A percentile compares a stretch with the other conserved stretches of the same genome.
phyloP scores from a whole-genome alignment of 2,888 invertebrate genomes.

The Drosophila monieri region DNA sequence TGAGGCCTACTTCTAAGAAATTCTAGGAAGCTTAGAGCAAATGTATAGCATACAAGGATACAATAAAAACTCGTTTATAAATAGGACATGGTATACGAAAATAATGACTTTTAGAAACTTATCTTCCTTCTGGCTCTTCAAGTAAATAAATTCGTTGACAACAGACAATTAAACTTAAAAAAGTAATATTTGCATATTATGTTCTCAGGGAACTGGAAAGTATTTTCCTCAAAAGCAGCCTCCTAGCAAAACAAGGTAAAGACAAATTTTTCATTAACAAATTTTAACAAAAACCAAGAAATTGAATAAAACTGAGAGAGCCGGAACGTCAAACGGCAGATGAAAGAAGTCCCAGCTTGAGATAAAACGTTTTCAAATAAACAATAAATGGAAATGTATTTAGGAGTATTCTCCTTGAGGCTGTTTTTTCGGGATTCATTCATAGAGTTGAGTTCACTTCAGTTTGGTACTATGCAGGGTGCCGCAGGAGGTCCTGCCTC shows the following conservation, averaged over 20 bases:
- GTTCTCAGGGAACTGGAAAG: not conserved
- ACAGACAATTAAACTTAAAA: conserved; percentile 50
- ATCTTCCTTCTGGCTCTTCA: not conserved
- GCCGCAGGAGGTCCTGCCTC: conserved; percentile 50
- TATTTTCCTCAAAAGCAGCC: not conserved
- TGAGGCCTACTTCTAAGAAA: not conserved
- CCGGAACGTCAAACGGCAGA: conserved; percentile 17
- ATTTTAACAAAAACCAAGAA: not conserved
- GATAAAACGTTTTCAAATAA: conserved; percentile 53
- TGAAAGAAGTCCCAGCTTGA: conserved; percentile 57
- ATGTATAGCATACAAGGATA: not conserved
- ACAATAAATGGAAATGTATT: conserved; percentile 63
- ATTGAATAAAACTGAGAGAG: conserved; percentile 3
- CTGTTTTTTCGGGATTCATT: conserved; percentile 57
- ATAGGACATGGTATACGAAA: not conserved
- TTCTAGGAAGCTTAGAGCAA: not conserved
- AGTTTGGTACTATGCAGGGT: conserved; percentile 44
- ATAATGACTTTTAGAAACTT: not conserved
- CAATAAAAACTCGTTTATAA: conserved; percentile 18
- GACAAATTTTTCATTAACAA: conserved; percentile 42
- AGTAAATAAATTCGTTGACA: conserved; percentile 17
- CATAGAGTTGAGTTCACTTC: conserved; percentile 57
- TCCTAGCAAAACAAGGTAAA: not conserved
- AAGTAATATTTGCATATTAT: conserved; percentile 37
- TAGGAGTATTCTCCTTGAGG: conserved; percentile 31